Base-by-base conservation (phyloP, 2,888 invertebrate genomes). In the Oligia latruncula region DNA sequence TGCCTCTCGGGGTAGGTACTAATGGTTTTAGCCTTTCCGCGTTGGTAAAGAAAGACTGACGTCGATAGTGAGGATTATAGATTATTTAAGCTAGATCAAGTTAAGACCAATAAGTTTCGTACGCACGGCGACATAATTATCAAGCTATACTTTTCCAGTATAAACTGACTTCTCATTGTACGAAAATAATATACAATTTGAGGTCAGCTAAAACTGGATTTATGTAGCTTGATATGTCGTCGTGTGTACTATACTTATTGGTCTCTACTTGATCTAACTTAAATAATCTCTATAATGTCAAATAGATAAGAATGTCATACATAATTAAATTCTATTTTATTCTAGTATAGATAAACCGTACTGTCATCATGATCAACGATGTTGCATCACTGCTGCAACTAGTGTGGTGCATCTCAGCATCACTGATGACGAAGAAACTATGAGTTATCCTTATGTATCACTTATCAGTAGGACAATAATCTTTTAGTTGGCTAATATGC, bases 391-490 rank as follows among this genome's bases (percentile, higher is more conserved):
- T 23, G 58, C 58, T 49, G 49, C 46, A 46, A 46, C 46, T 9
- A 40, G 40, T 40, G 9, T 43, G 43, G 43, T 43, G 43, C 9
- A 43, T 43, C 49, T 1, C 52, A 55, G 17, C 52, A 55, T 4
- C 15, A 49, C 49, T 15, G 23, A 29, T 65, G 9, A 80, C 13
- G 40, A 60, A 49, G 29, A 60, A 49, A 66, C 23, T 40, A 6
- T 15, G 9, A 55, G 58, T 66, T 80, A 60, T 73, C 23, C 29
- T 29, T 29, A 29, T 29, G 29, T 29, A 4, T 17, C 9, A 64
- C 43, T 66, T 81, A 60, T 80, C 49, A 60, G 66, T 49, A 65
- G 55, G 49, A 35, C 49, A 80, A 80, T 66, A 80, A 73, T 49
- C 43, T 58, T 20, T 74, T 66, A 35, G 52, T 74, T 74, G 49